Evolutionary conservation across 2,797 vertebrate species (phyloP), one percentile per base, ranked within the genome.

Genomic region (Pseudochaenichthys georgianus): DNA sequence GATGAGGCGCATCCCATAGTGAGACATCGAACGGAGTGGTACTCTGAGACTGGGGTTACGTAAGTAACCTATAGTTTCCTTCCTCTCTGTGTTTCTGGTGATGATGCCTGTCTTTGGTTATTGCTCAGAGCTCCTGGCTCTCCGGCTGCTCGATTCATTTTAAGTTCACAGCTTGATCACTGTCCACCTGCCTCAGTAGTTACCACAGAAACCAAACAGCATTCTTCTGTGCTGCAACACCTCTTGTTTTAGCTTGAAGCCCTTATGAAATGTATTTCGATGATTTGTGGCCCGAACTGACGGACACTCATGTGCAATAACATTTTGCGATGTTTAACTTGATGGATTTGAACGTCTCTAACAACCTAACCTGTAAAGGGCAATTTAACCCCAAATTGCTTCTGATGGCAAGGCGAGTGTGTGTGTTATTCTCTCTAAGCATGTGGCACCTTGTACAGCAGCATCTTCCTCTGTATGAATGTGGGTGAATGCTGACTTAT

Each of bases 151-250:
- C 64, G 68, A 31, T 72, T 28, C 5, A 54, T 66, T 62, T 71
- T 45, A 62, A 31, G 52, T 63, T 73, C 61, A 67, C 47, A 61
- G 76, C 63, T 81, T 64, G 63, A 64, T 73, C 75, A 80, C 70
- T 53, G 68, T 60, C 67, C 42, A 82, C 53, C 63, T 50, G 75
- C 85, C 85, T 85, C 73, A 87, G 74, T 84, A 79, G 84, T 82
- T 84, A 88, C 77, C 63, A 68, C 46, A 54, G 34, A 45, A 1
- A 34, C 16, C 46, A 57, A 66, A 78, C 57, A 57, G 43, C 50
- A 16, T 68, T 61, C 46, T 7, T 45, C 16, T 45, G 1, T 38
- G 21, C 42, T 73, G 42, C 38, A 28, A 19, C 48, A 45, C 17
- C 19, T 63, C 3, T 42, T 53, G 13, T 54, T 64, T 66, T 55